These are phyloP conservation scores for Rallus crepitans DNA, from an alignment of 2,797 vertebrate species.

Conservation along the genomic window DNA sequence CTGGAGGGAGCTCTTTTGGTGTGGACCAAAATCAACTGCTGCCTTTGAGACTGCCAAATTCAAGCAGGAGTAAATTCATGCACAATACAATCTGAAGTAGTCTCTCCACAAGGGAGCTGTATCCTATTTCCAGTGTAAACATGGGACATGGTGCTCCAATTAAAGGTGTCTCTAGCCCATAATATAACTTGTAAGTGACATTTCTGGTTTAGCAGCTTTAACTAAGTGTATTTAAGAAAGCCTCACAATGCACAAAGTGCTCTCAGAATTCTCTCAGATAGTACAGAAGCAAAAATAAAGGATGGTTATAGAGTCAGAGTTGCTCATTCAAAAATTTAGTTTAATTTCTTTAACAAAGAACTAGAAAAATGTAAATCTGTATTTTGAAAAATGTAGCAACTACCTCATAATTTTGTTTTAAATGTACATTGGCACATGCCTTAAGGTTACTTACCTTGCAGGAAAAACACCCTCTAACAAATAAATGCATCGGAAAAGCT, in stretches of 20 bases:
- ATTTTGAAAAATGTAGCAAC: neutral
- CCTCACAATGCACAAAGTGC: neutral
- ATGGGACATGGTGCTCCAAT: neutral
- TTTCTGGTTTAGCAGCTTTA: slow-evolving; percentile 10
- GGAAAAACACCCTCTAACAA: neutral
- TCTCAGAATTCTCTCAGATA: neutral
- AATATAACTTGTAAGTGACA: neutral
- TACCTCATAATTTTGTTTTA: neutral
- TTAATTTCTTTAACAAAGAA: neutral
- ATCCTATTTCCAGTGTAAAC: neutral
- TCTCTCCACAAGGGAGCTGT: neutral
- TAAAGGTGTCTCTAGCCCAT: neutral
- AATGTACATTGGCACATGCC: neutral
- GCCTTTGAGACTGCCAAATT: neutral
- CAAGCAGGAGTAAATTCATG: neutral
- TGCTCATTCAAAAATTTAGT: neutral
- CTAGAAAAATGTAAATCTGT: neutral
- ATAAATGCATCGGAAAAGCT: neutral
- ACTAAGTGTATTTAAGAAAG: neutral
- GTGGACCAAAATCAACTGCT: neutral
- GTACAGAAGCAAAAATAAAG: neutral
- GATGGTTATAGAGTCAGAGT: neutral
- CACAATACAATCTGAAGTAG: neutral
- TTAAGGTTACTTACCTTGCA: neutral
- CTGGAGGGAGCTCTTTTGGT: neutral